Evolutionary conservation across 2,888 invertebrate species (phyloP), one percentile per base, ranked within the genome.

Genomic region (Ditula angustiorana): DNA sequence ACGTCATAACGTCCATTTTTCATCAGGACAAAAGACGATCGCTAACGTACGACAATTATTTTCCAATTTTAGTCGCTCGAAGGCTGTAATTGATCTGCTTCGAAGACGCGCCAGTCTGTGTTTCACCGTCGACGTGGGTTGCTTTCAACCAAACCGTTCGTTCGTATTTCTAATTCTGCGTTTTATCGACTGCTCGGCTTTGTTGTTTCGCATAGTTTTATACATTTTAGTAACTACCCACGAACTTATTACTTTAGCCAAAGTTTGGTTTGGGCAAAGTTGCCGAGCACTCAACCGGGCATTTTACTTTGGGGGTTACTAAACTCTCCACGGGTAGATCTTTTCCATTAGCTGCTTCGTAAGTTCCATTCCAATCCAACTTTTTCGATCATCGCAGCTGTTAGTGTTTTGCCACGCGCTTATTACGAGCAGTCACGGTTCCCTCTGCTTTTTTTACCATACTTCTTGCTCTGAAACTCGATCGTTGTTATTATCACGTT

Each of bases 1-100:
- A 86, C 88, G 87, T 89, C 87, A 85, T 58, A 24, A 37, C 58
- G 67, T 86, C 79, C 79, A 88, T 84, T 79, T 87, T 88, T 86
- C 81, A 88, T 84, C 72, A 77, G 76, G 72, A 81, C 83, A 82
- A 81, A 81, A 78, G 78, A 71, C 78, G 68, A 69, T 75, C 74
- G 75, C 78, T 79, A 76, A 81, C 80, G 77, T 73, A 60, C 72
- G 68, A 57, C 83, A 69, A 86, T 88, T 87, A 86, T 84, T 84
- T 83, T 83, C 83, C 81, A 85, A 86, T 88, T 87, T 80, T 71
- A 80, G 78, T 73, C 72, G 74, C 74, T 76, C 75, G 73, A 77
- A 71, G 74, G 72, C 71, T 72, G 73, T 79, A 81, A 83, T 84
- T 80, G 80, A 75, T 74, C 74, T 72, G 74, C 69, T 67, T 69